Evolutionary conservation across 2,888 invertebrate genomes (phyloP), one percentile per base, ranked within the genome.

Genomic region (Cantharis rufa): DNA sequence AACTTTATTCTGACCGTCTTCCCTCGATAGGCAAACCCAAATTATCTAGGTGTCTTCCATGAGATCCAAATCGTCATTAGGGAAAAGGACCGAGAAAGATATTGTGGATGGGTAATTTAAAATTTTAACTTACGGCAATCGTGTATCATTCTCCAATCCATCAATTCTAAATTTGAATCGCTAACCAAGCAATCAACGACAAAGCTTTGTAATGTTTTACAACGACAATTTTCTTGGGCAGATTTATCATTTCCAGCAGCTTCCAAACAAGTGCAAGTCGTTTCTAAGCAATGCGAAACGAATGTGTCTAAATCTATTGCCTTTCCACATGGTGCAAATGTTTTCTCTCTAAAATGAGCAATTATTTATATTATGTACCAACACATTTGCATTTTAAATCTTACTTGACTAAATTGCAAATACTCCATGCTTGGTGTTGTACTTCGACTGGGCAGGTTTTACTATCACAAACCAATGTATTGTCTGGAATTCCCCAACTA

Each of bases 161-260:
- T 90, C 7, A 96, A 84, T 81, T 95, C 93, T 1, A 92, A 88
- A 69, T 89, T 88, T 15, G 90, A 90, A 80, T 93, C 92, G 0
- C 90, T 89, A 0, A 93, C 91, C 76, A 94, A 89, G 81, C 96
- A 96, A 82, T 94, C 93, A 0, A 93, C 92, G 2, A 94, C 93
- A 82, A 94, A 93, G 80, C 90, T 90, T 83, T 94, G 92, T 73
- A 96, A 88, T 4, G 93, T 90, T 64, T 90, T 88, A 84, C 96
- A 96, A 80, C 93, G 91, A 85, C 96, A 96, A 28, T 90, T 86
- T 16, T 89, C 86, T 72, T 85, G 86, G 10, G 84, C 86, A 2
- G 82, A 84, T 32, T 82, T 81, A 75, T 87, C 86, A 15, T 81
- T 82, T 62, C 89, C 87, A n/a, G 89, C 85, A 70, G 89, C 87